These are phyloP conservation scores for Drosophila mettleri DNA, from an alignment of 2,888 invertebrate genomes.

Conservation along the genomic window DNA sequence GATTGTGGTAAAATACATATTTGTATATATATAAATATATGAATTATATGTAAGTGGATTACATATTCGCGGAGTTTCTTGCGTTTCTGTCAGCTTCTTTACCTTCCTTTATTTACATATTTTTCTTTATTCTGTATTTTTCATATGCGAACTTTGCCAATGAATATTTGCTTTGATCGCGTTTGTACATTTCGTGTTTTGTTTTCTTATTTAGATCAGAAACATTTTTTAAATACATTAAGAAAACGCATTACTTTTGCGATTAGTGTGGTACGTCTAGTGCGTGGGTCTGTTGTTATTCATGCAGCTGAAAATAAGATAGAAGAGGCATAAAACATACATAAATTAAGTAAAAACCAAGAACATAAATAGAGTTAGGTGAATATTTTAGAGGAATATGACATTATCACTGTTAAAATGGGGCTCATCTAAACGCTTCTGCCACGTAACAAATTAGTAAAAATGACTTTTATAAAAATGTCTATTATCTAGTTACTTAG, in stretches of 20 bases:
- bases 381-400: constrained; percentile 4
- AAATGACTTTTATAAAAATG: constrained; percentile 16
- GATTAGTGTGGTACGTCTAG: constrained; percentile 83
- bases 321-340: constrained; percentile 62
- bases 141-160: constrained; percentile 27
- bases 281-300: constrained; percentile 84
- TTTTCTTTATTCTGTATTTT: constrained; percentile 16
- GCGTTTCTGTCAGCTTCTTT: constrained; percentile 22
- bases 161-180: constrained; percentile 27
- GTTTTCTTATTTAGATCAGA: constrained; percentile 63
- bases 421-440: neutral
- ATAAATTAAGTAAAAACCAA: constrained; percentile 37
- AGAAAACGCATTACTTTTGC: constrained; percentile 82
- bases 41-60: constrained; percentile 29
- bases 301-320: constrained; percentile 84
- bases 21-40: constrained; percentile 27
- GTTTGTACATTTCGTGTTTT: constrained; percentile 36
- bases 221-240: constrained; percentile 83
- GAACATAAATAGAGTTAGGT: neutral
- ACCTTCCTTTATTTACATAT: constrained; percentile 33
- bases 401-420: neutral
- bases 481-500: constrained; percentile 21
- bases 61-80: constrained; percentile 38
- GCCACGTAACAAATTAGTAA: constrained; percentile 13
- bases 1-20: constrained; percentile 45